phyloP scores from a whole-genome alignment of 2,797 vertebrate genomes.

The Cynopterus sphinx region DNA sequence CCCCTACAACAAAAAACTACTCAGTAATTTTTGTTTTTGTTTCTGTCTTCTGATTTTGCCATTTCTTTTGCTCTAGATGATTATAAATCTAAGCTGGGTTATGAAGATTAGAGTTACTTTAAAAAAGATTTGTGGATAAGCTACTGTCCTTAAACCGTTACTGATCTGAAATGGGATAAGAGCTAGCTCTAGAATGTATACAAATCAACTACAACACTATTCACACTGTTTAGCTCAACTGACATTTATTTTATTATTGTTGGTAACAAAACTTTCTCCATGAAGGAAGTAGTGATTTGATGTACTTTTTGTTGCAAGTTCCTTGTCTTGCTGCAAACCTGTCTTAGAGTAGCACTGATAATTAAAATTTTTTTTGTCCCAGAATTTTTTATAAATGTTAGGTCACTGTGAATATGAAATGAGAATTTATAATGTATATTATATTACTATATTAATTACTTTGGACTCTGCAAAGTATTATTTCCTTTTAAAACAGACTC shows the following conservation, averaged over 20 bases:
- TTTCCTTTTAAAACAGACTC: background rate
- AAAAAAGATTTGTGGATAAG: background rate
- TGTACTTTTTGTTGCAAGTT: background rate
- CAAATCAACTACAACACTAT: background rate
- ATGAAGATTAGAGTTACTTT: background rate
- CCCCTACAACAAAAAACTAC: background rate
- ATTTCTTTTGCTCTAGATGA: background rate
- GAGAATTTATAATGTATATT: background rate
- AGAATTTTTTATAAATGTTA: constrained; percentile 25
- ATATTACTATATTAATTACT: background rate
- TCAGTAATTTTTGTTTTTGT: background rate
- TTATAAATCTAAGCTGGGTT: background rate
- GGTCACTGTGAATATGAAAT: background rate
- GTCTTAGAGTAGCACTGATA: background rate
- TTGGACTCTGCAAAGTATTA: background rate
- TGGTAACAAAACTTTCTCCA: background rate
- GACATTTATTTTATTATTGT: background rate
- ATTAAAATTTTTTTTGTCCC: background rate
- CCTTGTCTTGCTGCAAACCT: background rate
- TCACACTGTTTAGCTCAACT: background rate
- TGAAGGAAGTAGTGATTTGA: background rate
- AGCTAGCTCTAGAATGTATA: background rate
- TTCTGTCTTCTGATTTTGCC: constrained; percentile 1
- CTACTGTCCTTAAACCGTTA: background rate
- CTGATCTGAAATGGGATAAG: background rate